Conservation (phyloP, 2,113 vertebrate species). For the Elaphurus davidianus region DNA sequence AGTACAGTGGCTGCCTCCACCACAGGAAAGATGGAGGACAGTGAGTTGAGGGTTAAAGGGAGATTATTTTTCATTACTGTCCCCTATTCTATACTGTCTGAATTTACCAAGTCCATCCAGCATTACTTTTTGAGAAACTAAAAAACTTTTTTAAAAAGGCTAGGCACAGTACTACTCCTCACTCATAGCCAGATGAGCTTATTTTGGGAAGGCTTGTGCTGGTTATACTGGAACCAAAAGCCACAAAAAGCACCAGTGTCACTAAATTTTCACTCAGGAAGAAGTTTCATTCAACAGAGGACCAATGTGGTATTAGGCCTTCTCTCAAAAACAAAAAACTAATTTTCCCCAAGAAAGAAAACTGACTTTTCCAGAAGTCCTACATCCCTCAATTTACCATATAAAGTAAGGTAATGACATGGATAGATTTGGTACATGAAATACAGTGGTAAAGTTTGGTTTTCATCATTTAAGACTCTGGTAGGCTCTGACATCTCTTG, state of each 20-base stretch:
- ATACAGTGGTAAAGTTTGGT: background rate
- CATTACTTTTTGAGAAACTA: background rate
- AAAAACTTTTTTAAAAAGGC: background rate
- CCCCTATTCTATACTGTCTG: background rate
- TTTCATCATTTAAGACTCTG: background rate
- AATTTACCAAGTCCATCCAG: slow-evolving; percentile 7
- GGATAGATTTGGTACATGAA: background rate
- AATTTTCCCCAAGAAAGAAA: slow-evolving; percentile 24
- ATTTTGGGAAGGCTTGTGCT: background rate
- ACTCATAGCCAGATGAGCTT: background rate
- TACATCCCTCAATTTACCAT: background rate
- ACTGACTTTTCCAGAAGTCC: background rate
- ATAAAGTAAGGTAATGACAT: background rate
- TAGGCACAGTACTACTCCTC: background rate
- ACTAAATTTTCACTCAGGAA: slow-evolving; percentile 1
- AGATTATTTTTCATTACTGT: background rate
- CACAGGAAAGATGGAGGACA: background rate
- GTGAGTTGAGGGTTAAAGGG: background rate
- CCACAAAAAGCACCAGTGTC: background rate
- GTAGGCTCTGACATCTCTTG: background rate
- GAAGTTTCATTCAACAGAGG: background rate
- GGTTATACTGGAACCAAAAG: background rate
- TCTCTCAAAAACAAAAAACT: background rate
- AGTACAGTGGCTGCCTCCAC: background rate
- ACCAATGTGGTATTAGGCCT: background rate